phyloP scores from a whole-genome alignment of 2,113 vertebrate genomes.

The Rhynchopsitta pachyrhyncha region DNA sequence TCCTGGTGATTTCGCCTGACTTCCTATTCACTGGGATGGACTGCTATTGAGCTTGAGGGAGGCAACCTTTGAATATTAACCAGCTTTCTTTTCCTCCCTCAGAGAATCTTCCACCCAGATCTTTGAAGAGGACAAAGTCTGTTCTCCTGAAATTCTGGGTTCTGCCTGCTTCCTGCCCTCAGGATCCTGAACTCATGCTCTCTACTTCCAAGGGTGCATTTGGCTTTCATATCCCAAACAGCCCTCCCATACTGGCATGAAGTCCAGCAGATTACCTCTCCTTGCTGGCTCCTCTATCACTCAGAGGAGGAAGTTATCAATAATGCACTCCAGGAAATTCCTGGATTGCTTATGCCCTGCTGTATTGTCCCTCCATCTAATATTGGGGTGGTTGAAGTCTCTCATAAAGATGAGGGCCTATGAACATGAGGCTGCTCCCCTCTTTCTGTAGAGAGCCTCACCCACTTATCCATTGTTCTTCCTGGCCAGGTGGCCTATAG shows the following conservation, averaged over 20 bases:
- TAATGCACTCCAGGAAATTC: background rate
- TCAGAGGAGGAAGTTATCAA: background rate
- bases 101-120: background rate
- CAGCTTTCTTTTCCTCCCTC: background rate
- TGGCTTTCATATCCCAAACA: accelerated
- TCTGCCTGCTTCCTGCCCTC: background rate
- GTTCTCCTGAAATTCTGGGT: background rate
- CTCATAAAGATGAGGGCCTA: background rate
- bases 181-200: background rate
- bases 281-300: background rate
- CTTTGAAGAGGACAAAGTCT: background rate
- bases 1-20: background rate
- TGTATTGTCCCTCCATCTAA: background rate
- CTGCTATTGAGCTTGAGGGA: background rate
- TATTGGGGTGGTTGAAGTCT: background rate
- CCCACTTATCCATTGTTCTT: background rate
- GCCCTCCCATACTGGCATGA: background rate
- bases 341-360: background rate
- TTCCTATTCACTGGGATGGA: background rate
- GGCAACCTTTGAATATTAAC: background rate
- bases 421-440: background rate
- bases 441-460: background rate
- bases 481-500: background rate
- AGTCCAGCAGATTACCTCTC: background rate
- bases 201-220: background rate